These are phyloP conservation scores for Chloroceryle amazona DNA, from an alignment of 2,797 vertebrate genomes.

Conservation along the genomic window DNA sequence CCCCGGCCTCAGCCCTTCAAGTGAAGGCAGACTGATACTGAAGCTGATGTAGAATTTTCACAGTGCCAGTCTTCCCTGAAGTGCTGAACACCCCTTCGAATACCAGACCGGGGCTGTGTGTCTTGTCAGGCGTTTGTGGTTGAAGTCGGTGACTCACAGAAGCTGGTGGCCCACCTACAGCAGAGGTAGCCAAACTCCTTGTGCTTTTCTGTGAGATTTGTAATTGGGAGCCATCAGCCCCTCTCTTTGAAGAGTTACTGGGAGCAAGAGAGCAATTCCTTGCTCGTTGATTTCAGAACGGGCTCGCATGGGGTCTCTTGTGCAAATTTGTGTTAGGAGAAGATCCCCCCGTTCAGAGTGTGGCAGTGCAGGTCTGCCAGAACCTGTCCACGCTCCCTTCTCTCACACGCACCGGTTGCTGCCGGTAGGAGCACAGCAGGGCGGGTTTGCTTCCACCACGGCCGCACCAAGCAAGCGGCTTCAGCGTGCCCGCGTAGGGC, in stretches of 20 bases:
- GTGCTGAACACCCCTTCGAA: not conserved
- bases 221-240: not conserved
- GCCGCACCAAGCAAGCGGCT: rapidly evolving
- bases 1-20: not conserved
- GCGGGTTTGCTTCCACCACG: not conserved
- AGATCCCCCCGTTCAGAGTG: not conserved
- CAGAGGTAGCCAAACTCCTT: too few species aligned
- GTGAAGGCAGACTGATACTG: not conserved
- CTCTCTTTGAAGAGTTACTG: not conserved
- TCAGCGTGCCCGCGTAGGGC: rapidly evolving
- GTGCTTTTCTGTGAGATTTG: too few species aligned
- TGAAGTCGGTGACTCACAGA: not conserved
- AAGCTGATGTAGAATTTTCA: not conserved
- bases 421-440: rapidly evolving
- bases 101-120: not conserved
- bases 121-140: not conserved
- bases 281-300: not conserved
- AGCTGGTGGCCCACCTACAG: not conserved
- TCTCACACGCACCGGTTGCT: rapidly evolving
- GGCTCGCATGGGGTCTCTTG: not conserved
- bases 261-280: not conserved
- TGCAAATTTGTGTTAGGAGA: not conserved
- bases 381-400: rapidly evolving
- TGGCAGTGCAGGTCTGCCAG: rapidly evolving
- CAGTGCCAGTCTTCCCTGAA: not conserved